Conservation (phyloP, 2,888 invertebrate species). For the Dynastes grantii region DNA sequence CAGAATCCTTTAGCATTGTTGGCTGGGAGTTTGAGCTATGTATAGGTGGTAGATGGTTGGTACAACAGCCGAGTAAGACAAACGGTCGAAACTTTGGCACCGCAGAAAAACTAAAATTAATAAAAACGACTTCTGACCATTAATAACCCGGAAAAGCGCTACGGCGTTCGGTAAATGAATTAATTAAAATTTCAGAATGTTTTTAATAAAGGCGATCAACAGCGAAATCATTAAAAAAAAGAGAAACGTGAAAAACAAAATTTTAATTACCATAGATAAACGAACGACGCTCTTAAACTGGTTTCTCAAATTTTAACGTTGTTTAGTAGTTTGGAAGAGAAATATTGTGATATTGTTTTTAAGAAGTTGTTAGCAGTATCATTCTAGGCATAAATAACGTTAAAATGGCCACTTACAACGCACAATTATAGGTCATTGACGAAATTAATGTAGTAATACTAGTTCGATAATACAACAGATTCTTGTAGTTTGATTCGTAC, state of each 20-base stretch:
- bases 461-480: too few relatives aligned
- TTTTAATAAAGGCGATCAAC: constrained; percentile 18
- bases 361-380: too few relatives aligned
- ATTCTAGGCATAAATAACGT: too few relatives aligned
- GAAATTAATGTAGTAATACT: too few relatives aligned
- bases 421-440: too few relatives aligned
- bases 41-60: not conserved
- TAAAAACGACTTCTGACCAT: constrained; percentile 33
- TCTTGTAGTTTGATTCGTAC: too few relatives aligned
- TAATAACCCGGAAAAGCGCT: constrained; percentile 25
- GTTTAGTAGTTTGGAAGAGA: too few relatives aligned
- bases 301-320: too few relatives aligned
- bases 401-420: too few relatives aligned
- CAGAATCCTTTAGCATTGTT: not conserved
- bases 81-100: constrained; percentile 26
- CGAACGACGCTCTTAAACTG: too few relatives aligned
- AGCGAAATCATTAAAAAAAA: constrained; percentile 8
- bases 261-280: constrained; percentile 25
- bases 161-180: constrained; percentile 12
- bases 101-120: constrained; percentile 44
- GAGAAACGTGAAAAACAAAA: constrained; percentile 12
- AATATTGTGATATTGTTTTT: too few relatives aligned
- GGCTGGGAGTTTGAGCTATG: not conserved
- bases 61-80: constrained; percentile 14
- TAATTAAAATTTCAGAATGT: constrained; percentile 38